A percentile compares a stretch with the other conserved stretches of the same genome.
These are phyloP conservation scores for Molossus alvarezi DNA, from an alignment of 2,797 vertebrate genomes.

Conservation along the genomic window DNA sequence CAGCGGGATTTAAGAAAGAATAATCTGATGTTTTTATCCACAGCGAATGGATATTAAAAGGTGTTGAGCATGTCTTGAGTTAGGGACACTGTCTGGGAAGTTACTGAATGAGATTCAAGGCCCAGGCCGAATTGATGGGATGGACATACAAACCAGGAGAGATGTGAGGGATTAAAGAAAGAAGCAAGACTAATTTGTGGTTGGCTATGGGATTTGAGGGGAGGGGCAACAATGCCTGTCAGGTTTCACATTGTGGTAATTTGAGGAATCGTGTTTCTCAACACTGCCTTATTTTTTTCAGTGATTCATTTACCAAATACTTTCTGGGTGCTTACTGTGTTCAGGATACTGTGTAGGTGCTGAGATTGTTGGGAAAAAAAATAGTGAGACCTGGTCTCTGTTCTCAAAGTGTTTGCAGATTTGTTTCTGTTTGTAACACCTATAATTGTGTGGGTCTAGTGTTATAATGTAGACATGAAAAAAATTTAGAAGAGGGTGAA, in stretches of 20 bases:
- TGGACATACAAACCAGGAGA: neutral
- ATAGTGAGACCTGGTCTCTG: neutral
- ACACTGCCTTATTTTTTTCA: neutral
- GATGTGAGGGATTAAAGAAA: neutral
- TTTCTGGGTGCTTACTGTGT: neutral
- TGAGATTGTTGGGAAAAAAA: neutral
- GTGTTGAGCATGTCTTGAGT: neutral
- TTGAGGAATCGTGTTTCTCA: neutral
- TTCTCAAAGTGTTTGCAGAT: neutral
- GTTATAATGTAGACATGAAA: neutral
- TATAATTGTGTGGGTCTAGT: neutral
- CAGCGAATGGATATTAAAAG: neutral
- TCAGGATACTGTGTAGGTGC: neutral
- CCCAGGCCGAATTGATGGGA: neutral
- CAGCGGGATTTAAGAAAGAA: neutral
- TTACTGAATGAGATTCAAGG: neutral
- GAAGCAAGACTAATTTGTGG: neutral
- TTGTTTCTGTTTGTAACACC: conserved; percentile 2
- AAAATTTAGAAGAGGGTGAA: neutral
- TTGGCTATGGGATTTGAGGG: neutral
- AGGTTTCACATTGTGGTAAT: neutral
- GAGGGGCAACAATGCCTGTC: neutral
- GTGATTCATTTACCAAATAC: neutral
- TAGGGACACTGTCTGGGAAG: neutral
- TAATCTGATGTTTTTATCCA: neutral